phyloP scores from a whole-genome alignment of 2,113 vertebrate species.

The Ranitomeya imitator region DNA sequence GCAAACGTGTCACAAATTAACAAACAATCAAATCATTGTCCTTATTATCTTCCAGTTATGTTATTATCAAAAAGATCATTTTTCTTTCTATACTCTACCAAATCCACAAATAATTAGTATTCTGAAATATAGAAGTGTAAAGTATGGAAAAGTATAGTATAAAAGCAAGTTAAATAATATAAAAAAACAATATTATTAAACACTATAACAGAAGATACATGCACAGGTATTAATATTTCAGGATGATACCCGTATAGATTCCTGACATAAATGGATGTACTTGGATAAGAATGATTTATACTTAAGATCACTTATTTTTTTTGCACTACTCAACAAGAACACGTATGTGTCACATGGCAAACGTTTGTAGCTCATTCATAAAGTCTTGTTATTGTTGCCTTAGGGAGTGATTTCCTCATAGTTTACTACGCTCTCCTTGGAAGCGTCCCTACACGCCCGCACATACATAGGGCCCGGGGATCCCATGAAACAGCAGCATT shows the following conservation, averaged over 20 bases:
- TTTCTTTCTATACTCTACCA: no score
- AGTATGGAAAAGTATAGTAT: no score
- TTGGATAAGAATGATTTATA: neutral
- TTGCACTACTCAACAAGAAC: neutral
- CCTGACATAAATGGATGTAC: neutral
- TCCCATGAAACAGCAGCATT: slow-evolving; percentile 52
- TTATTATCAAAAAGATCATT: no score
- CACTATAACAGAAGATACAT: no score
- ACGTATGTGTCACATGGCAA: neutral
- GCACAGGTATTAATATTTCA: no score
- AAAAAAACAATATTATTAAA: no score
- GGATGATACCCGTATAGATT: neutral
- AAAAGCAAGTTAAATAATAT: no score
- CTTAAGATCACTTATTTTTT: neutral
- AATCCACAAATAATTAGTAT: no score
- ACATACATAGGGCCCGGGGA: slow-evolving; percentile 58
- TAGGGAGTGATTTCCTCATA: neutral
- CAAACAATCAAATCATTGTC: no score
- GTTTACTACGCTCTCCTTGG: neutral
- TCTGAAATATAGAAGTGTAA: no score
- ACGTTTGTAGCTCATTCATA: neutral
- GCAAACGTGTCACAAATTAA: no score
- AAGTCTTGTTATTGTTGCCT: slow-evolving; percentile 8
- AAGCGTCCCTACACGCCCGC: slow-evolving; percentile 40
- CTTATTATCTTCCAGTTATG: no score